Conservation (phyloP, 2,113 vertebrate species). For the Forbesichthys papilliferus region DNA sequence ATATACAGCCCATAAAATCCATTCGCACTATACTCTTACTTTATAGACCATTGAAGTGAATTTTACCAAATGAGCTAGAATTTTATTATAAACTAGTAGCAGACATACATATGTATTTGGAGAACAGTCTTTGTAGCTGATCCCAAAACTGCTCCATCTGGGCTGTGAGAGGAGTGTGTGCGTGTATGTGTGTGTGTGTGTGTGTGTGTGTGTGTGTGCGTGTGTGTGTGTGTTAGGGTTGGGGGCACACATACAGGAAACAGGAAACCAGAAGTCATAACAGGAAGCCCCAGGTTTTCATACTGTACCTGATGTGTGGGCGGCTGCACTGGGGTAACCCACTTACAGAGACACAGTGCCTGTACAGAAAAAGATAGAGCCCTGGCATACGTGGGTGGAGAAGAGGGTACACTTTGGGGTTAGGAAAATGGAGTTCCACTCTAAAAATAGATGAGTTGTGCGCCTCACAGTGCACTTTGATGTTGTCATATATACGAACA, state of each 20-base stretch:
- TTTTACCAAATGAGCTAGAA: conserved; percentile 11
- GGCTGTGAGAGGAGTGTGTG: conserved; percentile 3
- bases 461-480: conserved; percentile 17
- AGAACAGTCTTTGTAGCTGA: conserved; percentile 32
- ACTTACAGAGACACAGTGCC: conserved; percentile 49
- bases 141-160: conserved; percentile 31
- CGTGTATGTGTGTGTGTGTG: conserved; percentile 20
- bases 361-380: conserved; percentile 47
- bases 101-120: conserved; percentile 21
- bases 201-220: background rate
- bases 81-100: conserved; percentile 11
- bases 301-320: conserved; percentile 79
- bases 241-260: conserved; percentile 66
- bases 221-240: background rate
- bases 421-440: conserved; percentile 67
- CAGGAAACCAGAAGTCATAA: conserved; percentile 78
- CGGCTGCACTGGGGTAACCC: conserved; percentile 71
- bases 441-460: conserved; percentile 60
- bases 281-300: conserved; percentile 75
- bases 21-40: background rate
- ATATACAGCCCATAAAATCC: conserved; percentile 5
- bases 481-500: conserved; percentile 23
- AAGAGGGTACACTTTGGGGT: conserved; percentile 57
- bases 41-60: background rate
- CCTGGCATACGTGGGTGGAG: conserved; percentile 64